Evolutionary conservation across 2,113 vertebrate genomes (phyloP).

Genomic region (Morphnarchus princeps): DNA sequence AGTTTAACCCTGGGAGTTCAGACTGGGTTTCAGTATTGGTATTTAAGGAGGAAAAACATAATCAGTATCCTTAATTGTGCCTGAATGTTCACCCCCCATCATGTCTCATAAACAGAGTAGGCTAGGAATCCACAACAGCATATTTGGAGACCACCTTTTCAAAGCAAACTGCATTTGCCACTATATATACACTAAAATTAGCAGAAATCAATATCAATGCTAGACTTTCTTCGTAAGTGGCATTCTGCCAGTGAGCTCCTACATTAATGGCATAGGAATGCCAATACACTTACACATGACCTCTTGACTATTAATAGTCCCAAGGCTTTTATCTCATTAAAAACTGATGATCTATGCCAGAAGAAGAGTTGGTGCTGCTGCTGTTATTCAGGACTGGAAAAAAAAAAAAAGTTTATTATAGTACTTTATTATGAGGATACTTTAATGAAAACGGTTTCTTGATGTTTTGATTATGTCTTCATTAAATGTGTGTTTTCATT

Average conservation of each 20-base stretch:
- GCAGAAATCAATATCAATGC: background rate
- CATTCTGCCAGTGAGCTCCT: background rate
- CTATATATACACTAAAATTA: background rate
- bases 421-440: background rate
- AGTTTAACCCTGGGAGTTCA: background rate
- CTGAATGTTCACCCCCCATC: background rate
- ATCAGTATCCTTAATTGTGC: background rate
- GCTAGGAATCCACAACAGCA: background rate
- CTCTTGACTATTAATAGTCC: background rate
- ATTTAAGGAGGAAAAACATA: background rate
- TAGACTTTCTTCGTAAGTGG: background rate
- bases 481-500: background rate
- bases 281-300: background rate
- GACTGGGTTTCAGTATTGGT: background rate
- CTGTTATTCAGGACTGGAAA: background rate
- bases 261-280: background rate
- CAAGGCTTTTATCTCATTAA: background rate
- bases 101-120: background rate
- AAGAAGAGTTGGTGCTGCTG: background rate
- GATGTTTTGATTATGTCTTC: background rate
- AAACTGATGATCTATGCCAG: background rate
- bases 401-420: background rate
- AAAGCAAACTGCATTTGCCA: background rate
- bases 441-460: background rate
- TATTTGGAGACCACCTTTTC: background rate